Evolutionary conservation across 1,140 invertebrate genomes (phyloP), one percentile per base, ranked within the genome.

Genomic region (Neoseiulus cucumeris): DNA sequence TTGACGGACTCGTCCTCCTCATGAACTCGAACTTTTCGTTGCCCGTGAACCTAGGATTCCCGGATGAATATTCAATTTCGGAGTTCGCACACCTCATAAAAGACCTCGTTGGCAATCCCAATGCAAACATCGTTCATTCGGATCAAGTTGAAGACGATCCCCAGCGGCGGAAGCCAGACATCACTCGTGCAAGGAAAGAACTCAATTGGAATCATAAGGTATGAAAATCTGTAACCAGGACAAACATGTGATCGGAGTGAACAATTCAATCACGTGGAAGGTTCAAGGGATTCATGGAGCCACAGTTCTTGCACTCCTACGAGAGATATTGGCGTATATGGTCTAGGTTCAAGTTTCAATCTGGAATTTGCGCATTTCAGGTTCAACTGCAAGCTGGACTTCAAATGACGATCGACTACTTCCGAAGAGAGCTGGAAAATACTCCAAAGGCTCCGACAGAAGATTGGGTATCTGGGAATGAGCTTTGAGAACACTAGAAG

Each of bases 11-110:
- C 9, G 83, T 98, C 33, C 79, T 83, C 1, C 75, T 99, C 25
- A 98, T 98, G 95, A 84, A 84, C 42, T 91, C 88, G 33, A 97
- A 95, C 79, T 95, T 89, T 73, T 85, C 88, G 0, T 79, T 84
- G 70, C 95, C 96, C 22, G 83, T 98, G 0, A 99, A 99, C 79
- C 77, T 99, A 66, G 96, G 96, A 29, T 99, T 98, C 81, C 95
- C 96, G 1, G 89, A 92, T 33, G 96, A 99, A 77, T 87, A 96
- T 75, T 90, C 89, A 1, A 98, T 99, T 70, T 82, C 87, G 80
- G 86, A 98, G 75, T 98, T 99, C 80, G 94, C 95, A 0, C 74
- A 81, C 44, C 89, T 94, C 69, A 98, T 99, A 67, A 87, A 86
- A 73, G 81, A 87, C 64, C 65, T 80, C 64, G 75, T 82, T 30